phyloP scores from a whole-genome alignment of 2,888 invertebrate species.

The Agonopterix subpropinquella region DNA sequence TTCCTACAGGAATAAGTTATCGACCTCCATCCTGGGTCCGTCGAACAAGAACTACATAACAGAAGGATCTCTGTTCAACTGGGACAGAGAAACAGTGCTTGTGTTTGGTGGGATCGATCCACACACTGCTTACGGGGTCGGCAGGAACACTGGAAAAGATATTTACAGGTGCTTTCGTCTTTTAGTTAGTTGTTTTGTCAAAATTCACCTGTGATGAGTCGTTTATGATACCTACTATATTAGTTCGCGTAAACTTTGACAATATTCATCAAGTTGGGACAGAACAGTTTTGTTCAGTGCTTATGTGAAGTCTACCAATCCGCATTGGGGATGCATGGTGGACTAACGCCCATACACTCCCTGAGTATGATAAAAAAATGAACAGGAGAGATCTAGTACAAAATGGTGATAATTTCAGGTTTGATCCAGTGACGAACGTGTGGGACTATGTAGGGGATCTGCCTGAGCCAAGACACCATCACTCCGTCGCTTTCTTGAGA shows the following conservation, averaged over 20 bases:
- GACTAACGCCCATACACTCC: too few species aligned
- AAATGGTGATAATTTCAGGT: conserved; percentile 37
- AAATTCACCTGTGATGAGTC: too few species aligned
- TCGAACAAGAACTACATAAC: conserved; percentile 63
- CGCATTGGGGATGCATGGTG: too few species aligned
- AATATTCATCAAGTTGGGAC: too few species aligned
- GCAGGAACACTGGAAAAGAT: conserved; percentile 77
- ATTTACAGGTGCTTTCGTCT: conserved; percentile 51
- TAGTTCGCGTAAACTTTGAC: too few species aligned
- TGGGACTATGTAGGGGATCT: conserved; percentile 82
- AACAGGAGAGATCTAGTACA: neutral
- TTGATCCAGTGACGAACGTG: conserved; percentile 73
- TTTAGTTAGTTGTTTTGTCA: too few species aligned
- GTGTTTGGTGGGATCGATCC: conserved; percentile 83
- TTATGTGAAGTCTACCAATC: too few species aligned
- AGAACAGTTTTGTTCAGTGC: too few species aligned
- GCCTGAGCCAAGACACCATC: conserved; percentile 82
- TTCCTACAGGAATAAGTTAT: conserved; percentile 53
- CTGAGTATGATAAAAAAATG: too few species aligned
- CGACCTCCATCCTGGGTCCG: conserved; percentile 59
- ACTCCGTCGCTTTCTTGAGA: conserved; percentile 77
- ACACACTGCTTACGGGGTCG: conserved; percentile 70
- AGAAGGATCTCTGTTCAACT: conserved; percentile 72
- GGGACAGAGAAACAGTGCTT: conserved; percentile 77
- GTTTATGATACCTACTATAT: too few species aligned